Conservation (phyloP, 2,797 vertebrate genomes). For the Acrossocheilus fasciatus region DNA sequence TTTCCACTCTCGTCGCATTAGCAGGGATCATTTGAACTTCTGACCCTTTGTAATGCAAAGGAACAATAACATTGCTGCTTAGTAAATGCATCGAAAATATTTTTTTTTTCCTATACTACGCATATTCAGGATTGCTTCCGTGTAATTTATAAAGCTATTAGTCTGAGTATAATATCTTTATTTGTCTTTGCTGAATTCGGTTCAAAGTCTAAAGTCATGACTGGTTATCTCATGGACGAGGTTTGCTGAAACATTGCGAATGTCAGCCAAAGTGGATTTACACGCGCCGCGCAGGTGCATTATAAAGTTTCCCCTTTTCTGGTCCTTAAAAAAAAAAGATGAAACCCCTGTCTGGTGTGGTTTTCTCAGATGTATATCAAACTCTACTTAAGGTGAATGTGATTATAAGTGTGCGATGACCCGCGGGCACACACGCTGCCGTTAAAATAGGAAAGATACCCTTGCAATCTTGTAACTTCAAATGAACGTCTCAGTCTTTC, state of each 20-base stretch:
- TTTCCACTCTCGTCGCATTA: conserved; percentile 70
- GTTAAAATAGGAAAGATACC: conserved; percentile 52
- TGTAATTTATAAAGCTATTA: neutral
- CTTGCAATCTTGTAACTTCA: conserved; percentile 61
- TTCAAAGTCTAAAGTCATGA: conserved; percentile 33
- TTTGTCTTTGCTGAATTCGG: neutral
- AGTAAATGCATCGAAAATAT: conserved; percentile 7
- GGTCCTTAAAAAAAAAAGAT: conserved; percentile 49
- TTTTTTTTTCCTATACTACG: neutral
- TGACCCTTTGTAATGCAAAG: conserved; percentile 84
- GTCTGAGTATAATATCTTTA: neutral
- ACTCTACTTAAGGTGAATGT: conserved; percentile 62
- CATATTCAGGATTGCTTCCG: neutral
- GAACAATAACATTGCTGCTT: conserved; percentile 73
- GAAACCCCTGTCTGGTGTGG: conserved; percentile 60
- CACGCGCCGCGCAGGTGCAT: conserved; percentile 54
- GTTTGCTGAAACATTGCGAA: conserved; percentile 11
- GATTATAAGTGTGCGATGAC: conserved; percentile 53
- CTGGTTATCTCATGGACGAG: neutral
- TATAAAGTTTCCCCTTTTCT: conserved; percentile 48
- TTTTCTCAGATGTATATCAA: conserved; percentile 64
- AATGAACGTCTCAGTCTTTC: conserved; percentile 47
- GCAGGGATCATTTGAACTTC: conserved; percentile 83
- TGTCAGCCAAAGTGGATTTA: conserved; percentile 26
- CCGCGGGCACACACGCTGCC: conserved; percentile 50